phyloP scores from a whole-genome alignment of 2,797 vertebrate species.

The Eulemur albifrons region DNA sequence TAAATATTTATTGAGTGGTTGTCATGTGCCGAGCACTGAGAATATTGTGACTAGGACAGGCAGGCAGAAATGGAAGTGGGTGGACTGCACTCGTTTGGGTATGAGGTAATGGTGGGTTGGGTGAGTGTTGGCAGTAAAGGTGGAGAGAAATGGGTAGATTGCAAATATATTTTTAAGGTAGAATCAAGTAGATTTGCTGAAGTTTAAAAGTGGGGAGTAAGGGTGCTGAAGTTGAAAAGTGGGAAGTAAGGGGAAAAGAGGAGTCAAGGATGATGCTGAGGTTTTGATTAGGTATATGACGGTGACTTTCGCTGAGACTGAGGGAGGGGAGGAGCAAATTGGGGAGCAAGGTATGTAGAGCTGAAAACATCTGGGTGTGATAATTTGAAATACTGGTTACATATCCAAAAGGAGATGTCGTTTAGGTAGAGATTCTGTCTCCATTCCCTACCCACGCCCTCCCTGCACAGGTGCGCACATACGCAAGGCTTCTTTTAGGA shows the following conservation, averaged over 20 bases:
- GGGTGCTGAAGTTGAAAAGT: neutral
- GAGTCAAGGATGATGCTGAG: neutral
- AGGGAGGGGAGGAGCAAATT: too few species aligned
- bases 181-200: neutral
- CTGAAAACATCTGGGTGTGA: neutral
- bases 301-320: neutral
- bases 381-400: neutral
- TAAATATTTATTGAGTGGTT: neutral
- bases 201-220: neutral
- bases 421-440: neutral
- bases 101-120: neutral
- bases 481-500: neutral
- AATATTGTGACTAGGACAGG: too few species aligned
- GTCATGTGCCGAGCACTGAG: neutral
- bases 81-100: fast-evolving
- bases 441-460: fast-evolving
- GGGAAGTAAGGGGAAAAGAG: neutral
- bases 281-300: fast-evolving
- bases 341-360: neutral
- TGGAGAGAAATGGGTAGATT: neutral
- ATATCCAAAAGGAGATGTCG: neutral
- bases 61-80: neutral
- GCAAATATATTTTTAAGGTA: neutral
- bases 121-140: neutral
- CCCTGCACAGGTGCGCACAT: fast-evolving